Percentiles rank a stretch among this genome's conserved stretches.
phyloP scores from a whole-genome alignment of 2,113 vertebrate species.

The Nicator chloris region DNA sequence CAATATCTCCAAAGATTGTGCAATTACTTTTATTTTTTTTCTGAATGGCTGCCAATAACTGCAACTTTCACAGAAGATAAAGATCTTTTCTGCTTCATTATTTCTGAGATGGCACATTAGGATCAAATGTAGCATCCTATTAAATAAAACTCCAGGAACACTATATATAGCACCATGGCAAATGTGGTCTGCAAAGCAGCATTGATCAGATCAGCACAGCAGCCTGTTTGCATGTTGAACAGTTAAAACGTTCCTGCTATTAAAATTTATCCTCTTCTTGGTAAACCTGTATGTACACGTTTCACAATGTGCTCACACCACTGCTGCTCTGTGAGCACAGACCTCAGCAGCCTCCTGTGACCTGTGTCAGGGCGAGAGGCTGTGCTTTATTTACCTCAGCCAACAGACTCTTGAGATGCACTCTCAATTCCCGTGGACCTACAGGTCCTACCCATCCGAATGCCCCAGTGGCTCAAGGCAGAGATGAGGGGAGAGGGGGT shows the following conservation, averaged over 20 bases:
- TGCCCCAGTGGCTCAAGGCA: not conserved
- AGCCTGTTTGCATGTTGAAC: conserved; percentile 48
- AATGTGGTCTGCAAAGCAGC: conserved; percentile 53
- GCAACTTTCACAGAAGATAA: conserved; percentile 73
- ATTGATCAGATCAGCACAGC: conserved; percentile 64
- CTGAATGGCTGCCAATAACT: conserved; percentile 73
- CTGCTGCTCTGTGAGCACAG: not conserved
- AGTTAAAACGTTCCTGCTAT: conserved; percentile 52
- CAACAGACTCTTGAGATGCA: not conserved
- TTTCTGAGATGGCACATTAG: conserved; percentile 72
- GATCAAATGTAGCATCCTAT: conserved; percentile 72
- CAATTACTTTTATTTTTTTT: conserved; percentile 70
- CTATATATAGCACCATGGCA: conserved; percentile 67
- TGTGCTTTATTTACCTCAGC: not conserved
- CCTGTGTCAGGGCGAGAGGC: not conserved
- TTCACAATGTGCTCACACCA: not conserved
- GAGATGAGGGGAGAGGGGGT: not conserved
- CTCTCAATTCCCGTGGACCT: not conserved
- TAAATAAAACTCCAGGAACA: conserved; percentile 69
- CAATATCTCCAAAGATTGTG: conserved; percentile 63
- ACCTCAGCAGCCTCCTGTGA: not conserved
- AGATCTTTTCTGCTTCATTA: conserved; percentile 76
- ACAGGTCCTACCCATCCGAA: not conserved
- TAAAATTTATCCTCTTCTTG: conserved; percentile 31
- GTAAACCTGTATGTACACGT: not conserved